Conservation (phyloP, 2,113 vertebrate species). For the Blennius ocellaris region DNA sequence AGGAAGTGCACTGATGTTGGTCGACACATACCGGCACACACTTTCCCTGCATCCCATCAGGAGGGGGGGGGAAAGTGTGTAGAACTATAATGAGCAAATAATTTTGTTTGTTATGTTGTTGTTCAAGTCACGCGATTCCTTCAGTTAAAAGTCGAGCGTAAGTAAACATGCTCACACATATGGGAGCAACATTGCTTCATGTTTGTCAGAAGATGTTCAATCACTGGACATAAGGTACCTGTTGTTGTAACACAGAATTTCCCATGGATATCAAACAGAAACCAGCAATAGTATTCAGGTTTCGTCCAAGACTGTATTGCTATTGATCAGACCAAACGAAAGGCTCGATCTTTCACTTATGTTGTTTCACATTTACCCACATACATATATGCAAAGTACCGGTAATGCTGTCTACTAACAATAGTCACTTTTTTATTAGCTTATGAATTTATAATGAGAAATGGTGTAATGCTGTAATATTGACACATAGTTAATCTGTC, state of each 20-base stretch:
- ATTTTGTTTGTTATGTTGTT: slow-evolving; percentile 72
- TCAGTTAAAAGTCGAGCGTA: slow-evolving; percentile 71
- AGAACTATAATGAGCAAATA: slow-evolving; percentile 71
- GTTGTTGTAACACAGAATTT: no score
- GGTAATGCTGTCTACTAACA: no score
- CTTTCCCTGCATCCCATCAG: slow-evolving; percentile 53
- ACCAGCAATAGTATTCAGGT: neutral
- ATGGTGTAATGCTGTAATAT: no score
- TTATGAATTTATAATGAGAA: no score
- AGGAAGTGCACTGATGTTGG: slow-evolving; percentile 24
- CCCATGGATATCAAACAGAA: slow-evolving; percentile 37
- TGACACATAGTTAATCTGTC: neutral
- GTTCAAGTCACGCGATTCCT: slow-evolving; percentile 78
- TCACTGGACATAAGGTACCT: slow-evolving; percentile 52
- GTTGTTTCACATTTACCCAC: no score
- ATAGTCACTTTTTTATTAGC: no score
- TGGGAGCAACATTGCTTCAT: slow-evolving; percentile 74
- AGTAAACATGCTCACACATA: slow-evolving; percentile 80
- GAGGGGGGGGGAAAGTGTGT: slow-evolving; percentile 24
- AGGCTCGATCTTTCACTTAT: no score
- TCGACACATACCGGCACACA: slow-evolving; percentile 24
- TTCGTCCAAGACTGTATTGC: no score
- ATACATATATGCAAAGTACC: no score
- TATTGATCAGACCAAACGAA: no score
- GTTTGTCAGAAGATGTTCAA: slow-evolving; percentile 53